Percentiles rank a stretch among this genome's conserved stretches.
Conservation (phyloP, 2,888 invertebrate genomes). For the Torymus texanus region DNA sequence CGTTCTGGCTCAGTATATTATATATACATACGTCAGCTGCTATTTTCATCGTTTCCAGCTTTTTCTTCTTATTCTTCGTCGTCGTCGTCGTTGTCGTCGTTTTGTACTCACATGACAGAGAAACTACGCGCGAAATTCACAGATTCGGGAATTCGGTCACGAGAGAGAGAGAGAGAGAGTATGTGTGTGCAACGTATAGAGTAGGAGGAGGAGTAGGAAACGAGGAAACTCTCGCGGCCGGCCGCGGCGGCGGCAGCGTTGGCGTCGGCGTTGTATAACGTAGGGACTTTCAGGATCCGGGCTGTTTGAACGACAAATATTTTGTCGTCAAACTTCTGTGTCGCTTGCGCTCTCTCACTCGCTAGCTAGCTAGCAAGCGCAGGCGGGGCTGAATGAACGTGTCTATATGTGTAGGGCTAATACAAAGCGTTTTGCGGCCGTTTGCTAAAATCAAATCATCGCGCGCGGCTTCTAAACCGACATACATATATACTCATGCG, state of each 20-base stretch:
- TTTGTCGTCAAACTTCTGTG: slow-evolving; percentile 75
- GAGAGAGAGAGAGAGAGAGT: not conserved
- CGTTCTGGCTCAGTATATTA: too few relatives aligned
- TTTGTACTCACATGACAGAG: too few relatives aligned
- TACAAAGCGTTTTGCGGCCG: slow-evolving; percentile 73
- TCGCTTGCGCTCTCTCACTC: too few relatives aligned
- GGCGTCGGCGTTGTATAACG: slow-evolving; percentile 59
- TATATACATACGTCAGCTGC: too few relatives aligned
- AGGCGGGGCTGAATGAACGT: slow-evolving; percentile 68
- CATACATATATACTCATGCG: too few relatives aligned
- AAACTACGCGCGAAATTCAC: too few relatives aligned
- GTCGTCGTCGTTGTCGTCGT: too few relatives aligned
- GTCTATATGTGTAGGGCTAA: slow-evolving; percentile 75
- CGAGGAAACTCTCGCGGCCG: slow-evolving; percentile 9
- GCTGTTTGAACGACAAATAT: slow-evolving; percentile 75
- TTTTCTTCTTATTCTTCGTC: too few relatives aligned
- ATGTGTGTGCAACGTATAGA: not conserved
- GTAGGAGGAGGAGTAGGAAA: slow-evolving; percentile 11
- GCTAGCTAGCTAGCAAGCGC: slow-evolving; percentile 36
- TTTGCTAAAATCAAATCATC: slow-evolving; percentile 73
- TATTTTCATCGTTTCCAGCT: too few relatives aligned
- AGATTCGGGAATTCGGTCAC: not conserved
- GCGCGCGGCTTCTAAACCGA: too few relatives aligned
- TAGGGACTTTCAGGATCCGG: slow-evolving; percentile 69
- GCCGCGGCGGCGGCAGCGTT: too few relatives aligned